Evolutionary conservation across 2,888 invertebrate genomes (phyloP).

Genomic region (Hirtodrosophila confusa): DNA sequence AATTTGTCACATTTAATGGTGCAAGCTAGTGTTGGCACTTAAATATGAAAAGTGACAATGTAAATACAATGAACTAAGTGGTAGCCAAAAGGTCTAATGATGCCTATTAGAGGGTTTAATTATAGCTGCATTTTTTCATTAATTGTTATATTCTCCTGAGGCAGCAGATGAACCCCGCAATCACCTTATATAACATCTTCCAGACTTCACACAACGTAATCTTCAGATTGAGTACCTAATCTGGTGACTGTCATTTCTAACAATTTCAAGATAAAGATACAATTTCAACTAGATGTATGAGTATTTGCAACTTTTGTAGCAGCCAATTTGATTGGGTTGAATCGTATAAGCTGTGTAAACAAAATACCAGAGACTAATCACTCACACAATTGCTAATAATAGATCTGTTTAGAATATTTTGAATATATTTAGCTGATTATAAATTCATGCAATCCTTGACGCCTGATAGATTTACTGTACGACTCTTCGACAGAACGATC

Average conservation of each 20-base stretch:
- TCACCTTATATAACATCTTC: too few relatives aligned
- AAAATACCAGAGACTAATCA: too few relatives aligned
- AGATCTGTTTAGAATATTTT: too few relatives aligned
- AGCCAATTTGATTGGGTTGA: too few relatives aligned
- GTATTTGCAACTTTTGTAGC: too few relatives aligned
- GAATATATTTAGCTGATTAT: slow-evolving; percentile 20
- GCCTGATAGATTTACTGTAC: slow-evolving; percentile 14
- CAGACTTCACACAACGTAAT: too few relatives aligned
- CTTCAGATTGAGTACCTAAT: background rate
- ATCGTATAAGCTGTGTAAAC: background rate
- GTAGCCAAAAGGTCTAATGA: background rate
- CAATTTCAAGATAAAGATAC: too few relatives aligned
- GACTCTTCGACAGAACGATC: slow-evolving; percentile 2
- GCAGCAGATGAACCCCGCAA: background rate
- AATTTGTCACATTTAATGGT: slow-evolving; percentile 7
- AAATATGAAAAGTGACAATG: background rate
- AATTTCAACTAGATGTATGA: too few relatives aligned
- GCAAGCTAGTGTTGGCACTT: slow-evolving; percentile 2
- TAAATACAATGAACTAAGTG: background rate
- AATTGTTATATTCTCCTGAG: too few relatives aligned
- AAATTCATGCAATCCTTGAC: slow-evolving; percentile 31
- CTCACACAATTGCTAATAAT: background rate
- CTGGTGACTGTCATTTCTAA: background rate
- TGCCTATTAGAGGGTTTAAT: too few relatives aligned
- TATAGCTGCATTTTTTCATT: too few relatives aligned